phyloP scores from a whole-genome alignment of 1,140 invertebrate genomes.

The Camponotus pennsylvanicus region DNA sequence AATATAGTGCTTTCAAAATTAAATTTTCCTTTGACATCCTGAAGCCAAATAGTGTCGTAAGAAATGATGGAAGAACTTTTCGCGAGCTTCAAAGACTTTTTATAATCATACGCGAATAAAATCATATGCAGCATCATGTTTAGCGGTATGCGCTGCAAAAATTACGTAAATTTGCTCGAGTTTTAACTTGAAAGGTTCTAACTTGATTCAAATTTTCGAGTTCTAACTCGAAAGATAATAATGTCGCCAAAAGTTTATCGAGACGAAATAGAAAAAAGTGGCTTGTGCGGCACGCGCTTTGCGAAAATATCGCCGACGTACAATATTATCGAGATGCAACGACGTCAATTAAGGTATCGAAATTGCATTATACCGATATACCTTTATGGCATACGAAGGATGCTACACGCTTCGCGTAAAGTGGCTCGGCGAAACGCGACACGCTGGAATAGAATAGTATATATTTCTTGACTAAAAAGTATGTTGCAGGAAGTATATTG shows the following conservation, averaged over 20 bases:
- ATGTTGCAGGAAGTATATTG: not conserved
- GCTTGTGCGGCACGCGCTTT: not conserved
- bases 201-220: not conserved
- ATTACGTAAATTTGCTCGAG: slow-evolving; percentile 14
- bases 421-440: slow-evolving; percentile 25
- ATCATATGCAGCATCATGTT: not conserved
- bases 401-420: slow-evolving; percentile 2
- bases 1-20: not conserved
- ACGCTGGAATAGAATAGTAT: slow-evolving; percentile 28
- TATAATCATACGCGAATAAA: not conserved
- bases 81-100: slow-evolving; percentile 3
- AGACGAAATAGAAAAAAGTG: not conserved
- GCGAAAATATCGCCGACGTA: slow-evolving; percentile 24
- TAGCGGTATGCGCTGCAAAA: not conserved
- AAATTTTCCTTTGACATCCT: slow-evolving; percentile 5
- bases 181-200: slow-evolving; percentile 17
- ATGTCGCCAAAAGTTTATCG: slow-evolving; percentile 3
- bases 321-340: slow-evolving; percentile 13
- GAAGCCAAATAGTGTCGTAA: slow-evolving; percentile 15
- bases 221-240: slow-evolving; percentile 19
- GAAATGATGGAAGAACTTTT: not conserved
- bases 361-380: slow-evolving; percentile 26
- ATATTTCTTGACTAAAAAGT: slow-evolving; percentile 39
- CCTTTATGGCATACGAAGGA: slow-evolving; percentile 30
- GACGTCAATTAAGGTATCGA: slow-evolving; percentile 44